These are phyloP conservation scores for Halichoerus grypus DNA, from an alignment of 2,113 vertebrate genomes.

Conservation along the genomic window DNA sequence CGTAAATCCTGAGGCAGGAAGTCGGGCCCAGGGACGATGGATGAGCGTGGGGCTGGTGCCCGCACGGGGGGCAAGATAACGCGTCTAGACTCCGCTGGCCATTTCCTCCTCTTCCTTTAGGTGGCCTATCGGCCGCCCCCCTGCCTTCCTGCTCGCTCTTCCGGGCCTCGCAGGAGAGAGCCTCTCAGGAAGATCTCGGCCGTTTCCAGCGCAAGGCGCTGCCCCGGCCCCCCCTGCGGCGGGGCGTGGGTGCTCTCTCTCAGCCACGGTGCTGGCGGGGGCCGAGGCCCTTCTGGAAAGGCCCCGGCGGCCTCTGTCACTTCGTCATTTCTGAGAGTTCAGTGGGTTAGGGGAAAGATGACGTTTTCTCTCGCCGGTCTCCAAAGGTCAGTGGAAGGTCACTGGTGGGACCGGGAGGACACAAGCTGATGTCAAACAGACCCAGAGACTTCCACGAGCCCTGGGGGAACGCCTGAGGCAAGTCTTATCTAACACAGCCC, in stretches of 20 bases:
- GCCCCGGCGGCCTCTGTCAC: slow-evolving; percentile 37
- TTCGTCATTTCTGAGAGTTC: slow-evolving; percentile 59
- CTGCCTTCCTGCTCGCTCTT: slow-evolving; percentile 71
- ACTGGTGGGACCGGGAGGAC: not conserved
- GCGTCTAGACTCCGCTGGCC: slow-evolving; percentile 77
- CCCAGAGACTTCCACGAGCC: not conserved
- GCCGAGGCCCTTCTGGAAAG: not conserved
- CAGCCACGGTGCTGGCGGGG: accelerated
- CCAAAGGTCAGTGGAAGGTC: slow-evolving; percentile 68
- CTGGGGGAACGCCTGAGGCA: not conserved
- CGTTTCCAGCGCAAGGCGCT: slow-evolving; percentile 71
- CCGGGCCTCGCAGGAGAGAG: slow-evolving; percentile 74
- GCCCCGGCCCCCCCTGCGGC: slow-evolving; percentile 37
- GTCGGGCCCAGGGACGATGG: slow-evolving; percentile 73
- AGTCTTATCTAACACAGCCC: slow-evolving; percentile 36
- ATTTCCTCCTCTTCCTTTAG: slow-evolving; percentile 84
- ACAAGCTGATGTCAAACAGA: slow-evolving; percentile 59
- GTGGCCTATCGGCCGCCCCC: slow-evolving; percentile 79
- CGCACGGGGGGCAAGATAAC: slow-evolving; percentile 75
- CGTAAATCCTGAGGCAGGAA: slow-evolving; percentile 78
- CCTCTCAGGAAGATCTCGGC: slow-evolving; percentile 79
- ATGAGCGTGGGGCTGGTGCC: slow-evolving; percentile 73
- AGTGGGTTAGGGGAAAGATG: slow-evolving; percentile 2
- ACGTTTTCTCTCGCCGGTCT: not conserved
- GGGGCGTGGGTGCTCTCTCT: not conserved